These are phyloP conservation scores for Rhagonycha fulva DNA, from an alignment of 2,888 invertebrate genomes.

Conservation along the genomic window DNA sequence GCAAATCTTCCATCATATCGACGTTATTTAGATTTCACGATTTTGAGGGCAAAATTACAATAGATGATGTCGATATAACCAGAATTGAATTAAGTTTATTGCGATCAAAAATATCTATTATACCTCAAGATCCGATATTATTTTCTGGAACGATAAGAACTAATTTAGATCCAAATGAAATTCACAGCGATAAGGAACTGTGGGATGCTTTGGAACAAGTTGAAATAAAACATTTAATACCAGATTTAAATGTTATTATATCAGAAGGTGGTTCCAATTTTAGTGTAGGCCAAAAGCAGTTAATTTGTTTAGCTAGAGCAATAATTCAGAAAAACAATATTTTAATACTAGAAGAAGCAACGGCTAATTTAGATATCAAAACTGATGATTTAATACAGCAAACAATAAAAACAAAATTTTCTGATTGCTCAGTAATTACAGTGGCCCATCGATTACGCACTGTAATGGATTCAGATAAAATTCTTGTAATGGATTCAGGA, in stretches of 20 bases:
- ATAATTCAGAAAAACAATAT: constrained; percentile 53
- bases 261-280: constrained; percentile 63
- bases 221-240: constrained; percentile 69
- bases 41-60: constrained; percentile 73
- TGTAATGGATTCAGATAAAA: constrained; percentile 80
- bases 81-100: constrained; percentile 73
- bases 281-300: constrained; percentile 62
- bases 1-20: constrained; percentile 75
- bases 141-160: constrained; percentile 85
- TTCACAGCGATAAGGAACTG: constrained; percentile 73
- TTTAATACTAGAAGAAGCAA: constrained; percentile 66
- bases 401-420: constrained; percentile 73
- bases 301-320: constrained; percentile 69
- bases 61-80: constrained; percentile 76
- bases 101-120: constrained; percentile 77
- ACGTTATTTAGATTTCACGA: constrained; percentile 81
- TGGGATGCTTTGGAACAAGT: constrained; percentile 85
- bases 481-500: constrained; percentile 78
- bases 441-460: constrained; percentile 82
- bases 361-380: constrained; percentile 76
- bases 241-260: constrained; percentile 69
- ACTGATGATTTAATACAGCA: constrained; percentile 76
- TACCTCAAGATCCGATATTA: constrained; percentile 83
- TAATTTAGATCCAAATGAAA: constrained; percentile 86
- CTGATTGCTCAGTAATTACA: constrained; percentile 75